phyloP scores from a whole-genome alignment of 2,113 vertebrate species.

The Phalacrocorax aristotelis region DNA sequence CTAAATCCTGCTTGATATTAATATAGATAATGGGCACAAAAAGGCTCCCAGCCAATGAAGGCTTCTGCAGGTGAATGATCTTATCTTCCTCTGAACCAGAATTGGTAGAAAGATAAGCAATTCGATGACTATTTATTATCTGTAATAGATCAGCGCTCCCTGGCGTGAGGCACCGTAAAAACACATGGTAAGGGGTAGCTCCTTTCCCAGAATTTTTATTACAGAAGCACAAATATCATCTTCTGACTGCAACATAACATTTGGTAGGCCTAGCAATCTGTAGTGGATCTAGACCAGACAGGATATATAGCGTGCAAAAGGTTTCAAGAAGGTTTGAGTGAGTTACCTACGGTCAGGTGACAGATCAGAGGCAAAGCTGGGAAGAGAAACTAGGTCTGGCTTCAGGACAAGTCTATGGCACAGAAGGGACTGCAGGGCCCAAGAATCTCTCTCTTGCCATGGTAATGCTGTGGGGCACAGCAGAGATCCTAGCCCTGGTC shows the following conservation, averaged over 20 bases:
- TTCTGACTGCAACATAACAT: not conserved
- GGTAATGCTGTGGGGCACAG: not conserved
- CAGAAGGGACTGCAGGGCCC: not conserved
- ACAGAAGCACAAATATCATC: not conserved
- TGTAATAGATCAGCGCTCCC: not conserved
- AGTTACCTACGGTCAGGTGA: not conserved
- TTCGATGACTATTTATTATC: not conserved
- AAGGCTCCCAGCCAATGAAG: not conserved
- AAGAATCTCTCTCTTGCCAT: not conserved
- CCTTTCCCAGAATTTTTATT: conserved; percentile 37
- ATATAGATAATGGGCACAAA: conserved; percentile 1
- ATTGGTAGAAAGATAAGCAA: not conserved
- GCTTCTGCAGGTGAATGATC: conserved; percentile 13
- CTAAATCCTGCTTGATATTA: conserved; percentile 18
- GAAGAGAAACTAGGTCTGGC: not conserved
- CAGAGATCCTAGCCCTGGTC: not conserved
- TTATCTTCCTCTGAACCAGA: conserved; percentile 20
- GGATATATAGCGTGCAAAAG: not conserved
- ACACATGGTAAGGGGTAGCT: not conserved
- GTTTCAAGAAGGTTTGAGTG: not conserved
- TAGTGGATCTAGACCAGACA: not conserved
- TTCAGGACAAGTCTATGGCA: not conserved
- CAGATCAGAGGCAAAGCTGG: not conserved
- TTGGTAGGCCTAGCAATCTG: conserved; percentile 13
- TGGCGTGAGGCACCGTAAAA: not conserved